Evolutionary conservation across 2,888 invertebrate species (phyloP), one percentile per base, ranked within the genome.

Genomic region (Dichetophora obliterata): DNA sequence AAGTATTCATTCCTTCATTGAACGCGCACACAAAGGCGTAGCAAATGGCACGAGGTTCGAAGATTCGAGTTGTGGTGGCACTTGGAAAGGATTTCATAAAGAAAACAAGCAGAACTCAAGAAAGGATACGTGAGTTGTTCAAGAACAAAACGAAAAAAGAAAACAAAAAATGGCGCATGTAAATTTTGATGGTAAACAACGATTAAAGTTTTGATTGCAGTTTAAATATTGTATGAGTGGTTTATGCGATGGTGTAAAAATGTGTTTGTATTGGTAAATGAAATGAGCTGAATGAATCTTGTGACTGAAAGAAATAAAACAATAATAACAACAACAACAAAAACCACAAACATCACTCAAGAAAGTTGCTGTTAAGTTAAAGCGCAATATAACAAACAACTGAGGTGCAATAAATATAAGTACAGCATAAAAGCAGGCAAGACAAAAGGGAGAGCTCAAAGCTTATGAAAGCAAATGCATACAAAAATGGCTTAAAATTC

Each of bases 101-200:
- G 16, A 73, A 73, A 73, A 34, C 22, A 68, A 5, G 6, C 52
- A 37, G 22, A 27, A 54, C n/a, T 22, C 19, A 57, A 75, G 74
- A 61, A 43, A 31, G 48, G 4, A 48, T 19, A n/a, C 4, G 31
- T 3, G 57, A 6, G 16, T 1, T 11, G 43, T 14, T 31, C 27
- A 69, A 69, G 69, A 69, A 77, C 31, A 75, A 74, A 75, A 75
- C 27, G 1, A 50, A 16, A 37, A 27, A 54, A 57, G 66, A 59
- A 65, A 61, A 34, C 54, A 77, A 48, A 70, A 79, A 82, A 78
- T 80, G 81, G 79, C 80, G 80, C 81, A 81, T 81, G 81, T 79
- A 85, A 88, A 88, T 88, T 88, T 85, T 87, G 88, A 88, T 88
- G 86, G 86, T 85, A 88, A 88, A 88, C 88, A 88, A 85, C 87